Conservation (phyloP, 2,797 vertebrate species). For the Ctenosaura bakeri region DNA sequence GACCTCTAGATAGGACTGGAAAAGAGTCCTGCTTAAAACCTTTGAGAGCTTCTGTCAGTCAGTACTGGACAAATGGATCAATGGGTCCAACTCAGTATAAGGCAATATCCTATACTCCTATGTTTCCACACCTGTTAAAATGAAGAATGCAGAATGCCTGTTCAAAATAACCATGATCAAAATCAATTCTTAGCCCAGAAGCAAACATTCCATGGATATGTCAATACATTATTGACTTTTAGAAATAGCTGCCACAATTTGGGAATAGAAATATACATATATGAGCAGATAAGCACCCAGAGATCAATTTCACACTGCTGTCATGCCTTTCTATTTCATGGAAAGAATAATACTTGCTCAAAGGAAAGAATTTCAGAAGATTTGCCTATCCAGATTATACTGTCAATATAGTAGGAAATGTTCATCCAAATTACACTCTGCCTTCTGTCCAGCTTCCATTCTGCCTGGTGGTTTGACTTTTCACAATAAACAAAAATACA, state of each 20-base stretch:
- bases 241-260: neutral
- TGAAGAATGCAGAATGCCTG: neutral
- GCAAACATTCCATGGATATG: neutral
- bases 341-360: neutral
- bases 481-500: neutral
- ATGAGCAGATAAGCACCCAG: neutral
- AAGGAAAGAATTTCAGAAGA: neutral
- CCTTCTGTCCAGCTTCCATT: neutral
- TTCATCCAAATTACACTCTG: neutral
- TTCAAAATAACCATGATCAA: neutral
- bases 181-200: neutral
- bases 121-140: neutral
- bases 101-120: no score
- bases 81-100: no score
- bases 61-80: no score
- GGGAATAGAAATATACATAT: neutral
- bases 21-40: no score
- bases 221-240: neutral
- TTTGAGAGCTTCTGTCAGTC: no score
- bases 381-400: neutral
- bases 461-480: neutral
- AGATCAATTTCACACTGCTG: neutral
- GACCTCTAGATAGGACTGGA: no score
- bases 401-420: neutral
- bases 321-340: neutral